Conservation (phyloP, 1,140 invertebrate species). For the Tetraneura akinire region DNA sequence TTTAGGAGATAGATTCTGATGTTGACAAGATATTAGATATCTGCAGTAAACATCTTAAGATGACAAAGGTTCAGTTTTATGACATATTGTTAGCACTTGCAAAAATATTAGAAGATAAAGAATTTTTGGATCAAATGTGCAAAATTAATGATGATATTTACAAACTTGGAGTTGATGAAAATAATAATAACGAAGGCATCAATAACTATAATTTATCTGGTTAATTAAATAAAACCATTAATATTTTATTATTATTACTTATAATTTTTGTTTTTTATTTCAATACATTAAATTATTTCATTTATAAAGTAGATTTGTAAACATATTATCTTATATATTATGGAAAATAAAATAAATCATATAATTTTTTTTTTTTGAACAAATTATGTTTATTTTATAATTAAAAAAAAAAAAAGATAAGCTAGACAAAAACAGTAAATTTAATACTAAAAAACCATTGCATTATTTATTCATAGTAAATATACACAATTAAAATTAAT, state of each 20-base stretch:
- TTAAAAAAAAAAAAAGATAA: conserved; percentile 2
- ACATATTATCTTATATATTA: neutral
- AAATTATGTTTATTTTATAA: neutral
- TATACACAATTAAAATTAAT: neutral
- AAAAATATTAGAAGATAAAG: conserved; percentile 39
- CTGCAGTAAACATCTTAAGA: conserved; percentile 39
- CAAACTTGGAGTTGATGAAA: conserved; percentile 44
- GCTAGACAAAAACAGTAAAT: neutral
- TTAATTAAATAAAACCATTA: conserved; percentile 8
- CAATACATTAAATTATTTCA: neutral
- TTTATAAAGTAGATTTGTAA: neutral
- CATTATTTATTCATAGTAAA: neutral
- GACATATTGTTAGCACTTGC: neutral
- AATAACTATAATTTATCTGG: conserved; percentile 46
- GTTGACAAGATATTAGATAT: conserved; percentile 25
- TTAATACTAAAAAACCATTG: neutral
- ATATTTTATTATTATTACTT: neutral
- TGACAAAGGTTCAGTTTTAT: conserved; percentile 21
- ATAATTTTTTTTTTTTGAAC: neutral
- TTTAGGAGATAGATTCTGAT: conserved; percentile 15
- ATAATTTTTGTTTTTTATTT: neutral
- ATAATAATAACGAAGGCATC: conserved; percentile 43
- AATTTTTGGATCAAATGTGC: conserved; percentile 36
- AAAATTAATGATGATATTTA: conserved; percentile 48
- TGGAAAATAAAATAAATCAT: neutral